phyloP scores from a whole-genome alignment of 2,797 vertebrate genomes.

The Peromyscus aztecus region DNA sequence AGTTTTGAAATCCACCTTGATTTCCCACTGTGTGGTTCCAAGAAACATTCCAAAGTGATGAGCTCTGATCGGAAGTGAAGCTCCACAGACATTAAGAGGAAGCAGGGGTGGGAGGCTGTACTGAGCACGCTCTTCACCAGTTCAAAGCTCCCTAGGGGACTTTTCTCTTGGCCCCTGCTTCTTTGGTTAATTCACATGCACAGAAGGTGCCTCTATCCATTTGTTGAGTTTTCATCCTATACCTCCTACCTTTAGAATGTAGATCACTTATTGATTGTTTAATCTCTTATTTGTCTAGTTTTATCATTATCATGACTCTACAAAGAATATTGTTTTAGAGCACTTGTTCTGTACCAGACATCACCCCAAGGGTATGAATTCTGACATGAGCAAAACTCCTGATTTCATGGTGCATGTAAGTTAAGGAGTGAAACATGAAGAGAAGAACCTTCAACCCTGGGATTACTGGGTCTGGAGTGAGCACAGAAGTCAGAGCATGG shows the following conservation, averaged over 20 bases:
- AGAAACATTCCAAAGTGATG: slow-evolving; percentile 80
- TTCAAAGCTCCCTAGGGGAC: background rate
- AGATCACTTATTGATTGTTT: background rate
- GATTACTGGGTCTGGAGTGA: background rate
- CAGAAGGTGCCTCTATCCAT: background rate
- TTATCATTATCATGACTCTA: background rate
- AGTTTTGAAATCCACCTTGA: slow-evolving; percentile 55
- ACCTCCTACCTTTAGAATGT: background rate
- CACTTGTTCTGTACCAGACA: background rate
- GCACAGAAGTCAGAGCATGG: background rate
- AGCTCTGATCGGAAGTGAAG: slow-evolving; percentile 61
- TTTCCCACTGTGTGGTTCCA: slow-evolving; percentile 68
- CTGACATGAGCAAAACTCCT: background rate
- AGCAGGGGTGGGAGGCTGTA: slow-evolving; percentile 24
- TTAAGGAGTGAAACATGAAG: background rate
- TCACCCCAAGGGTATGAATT: background rate
- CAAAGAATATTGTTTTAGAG: background rate
- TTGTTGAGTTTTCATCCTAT: background rate
- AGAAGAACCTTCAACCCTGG: background rate
- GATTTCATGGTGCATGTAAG: background rate
- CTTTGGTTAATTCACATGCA: background rate
- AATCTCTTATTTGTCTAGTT: background rate
- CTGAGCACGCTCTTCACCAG: background rate
- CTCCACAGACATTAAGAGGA: slow-evolving; percentile 48
- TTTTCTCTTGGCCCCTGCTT: background rate